Evolutionary conservation across 2,888 invertebrate species (phyloP), one percentile per base, ranked within the genome.

Genomic region (Sarcophaga caerulescens): DNA sequence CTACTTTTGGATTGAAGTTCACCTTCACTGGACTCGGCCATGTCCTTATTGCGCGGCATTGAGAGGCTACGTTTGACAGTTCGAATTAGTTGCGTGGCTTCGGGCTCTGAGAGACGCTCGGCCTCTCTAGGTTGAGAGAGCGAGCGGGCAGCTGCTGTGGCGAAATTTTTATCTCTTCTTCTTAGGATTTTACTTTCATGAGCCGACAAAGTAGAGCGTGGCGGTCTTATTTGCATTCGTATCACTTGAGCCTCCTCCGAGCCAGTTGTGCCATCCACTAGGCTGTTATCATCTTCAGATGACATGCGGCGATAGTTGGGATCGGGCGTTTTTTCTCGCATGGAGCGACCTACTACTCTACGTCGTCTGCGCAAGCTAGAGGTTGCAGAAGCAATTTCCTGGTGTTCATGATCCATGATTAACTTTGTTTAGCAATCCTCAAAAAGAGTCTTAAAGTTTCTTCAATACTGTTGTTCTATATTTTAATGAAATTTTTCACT

Each of bases 281-380:
- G 89, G 35, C 88, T 89, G 14, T 91, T 90, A 57, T 90, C 89
- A 74, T 90, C 90, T 0, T 90, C 89, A 70, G 90, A 89, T 76
- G 89, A 89, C 6, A 82, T 86, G n/a, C 78, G 86, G 57, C 57
- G 76, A 6, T 83, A 62, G 71, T 86, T 85, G 0, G 91, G 90
- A 73, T 92, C 92, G 3, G 96, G 96, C 11, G 96, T 95, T 70
- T 95, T 95, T 84, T 96, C 96, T 88, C 96, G 95, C 77, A 94
- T 94, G 44, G 94, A 94, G 35, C 94, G 91, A 44, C 93, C 93
- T 63, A 95, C 92, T 87, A 95, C 92, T 87, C 94, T 95, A 85
- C 96, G 94, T 70, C 96, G 94, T 89, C 95, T 95, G 79, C 95
- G 94, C 62, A 94, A 93, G 21, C 81, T 74, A 0, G 84, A 47